These are phyloP conservation scores for Synaphobranchus kaupii DNA, from an alignment of 2,797 vertebrate species.

Conservation along the genomic window DNA sequence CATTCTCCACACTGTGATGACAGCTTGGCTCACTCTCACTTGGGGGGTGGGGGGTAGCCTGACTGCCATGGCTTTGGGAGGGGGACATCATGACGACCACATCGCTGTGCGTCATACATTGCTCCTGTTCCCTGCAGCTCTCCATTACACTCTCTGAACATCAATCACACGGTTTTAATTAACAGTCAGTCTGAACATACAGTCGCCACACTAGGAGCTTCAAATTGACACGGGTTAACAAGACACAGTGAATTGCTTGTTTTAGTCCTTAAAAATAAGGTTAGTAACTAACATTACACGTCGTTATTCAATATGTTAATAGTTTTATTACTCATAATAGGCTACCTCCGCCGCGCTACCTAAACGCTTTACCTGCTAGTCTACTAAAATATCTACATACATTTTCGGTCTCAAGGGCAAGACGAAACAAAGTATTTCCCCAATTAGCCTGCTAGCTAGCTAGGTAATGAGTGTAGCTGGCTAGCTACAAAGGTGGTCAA, in stretches of 20 bases:
- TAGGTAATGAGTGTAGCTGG: not conserved
- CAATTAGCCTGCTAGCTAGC: not conserved
- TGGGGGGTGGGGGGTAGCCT: constrained; percentile 4
- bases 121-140: constrained; percentile 13
- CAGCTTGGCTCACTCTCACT: constrained; percentile 20
- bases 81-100: not conserved
- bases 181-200: not conserved
- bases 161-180: not conserved
- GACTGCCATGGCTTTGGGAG: constrained; percentile 16
- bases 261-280: not conserved
- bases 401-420: not conserved
- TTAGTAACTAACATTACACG: not conserved
- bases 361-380: not conserved
- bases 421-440: not conserved
- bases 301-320: not conserved
- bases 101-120: constrained; percentile 9
- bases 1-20: constrained; percentile 20
- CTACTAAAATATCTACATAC: not conserved
- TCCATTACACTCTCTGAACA: constrained; percentile 8
- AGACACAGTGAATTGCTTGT: not conserved
- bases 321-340: not conserved
- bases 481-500: not conserved
- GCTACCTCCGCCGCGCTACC: not conserved
- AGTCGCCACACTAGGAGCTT: not conserved
- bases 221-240: not conserved